Evolutionary conservation across 2,888 invertebrate genomes (phyloP), one percentile per base, ranked within the genome.

Genomic region (Hipparchia sbordonii): DNA sequence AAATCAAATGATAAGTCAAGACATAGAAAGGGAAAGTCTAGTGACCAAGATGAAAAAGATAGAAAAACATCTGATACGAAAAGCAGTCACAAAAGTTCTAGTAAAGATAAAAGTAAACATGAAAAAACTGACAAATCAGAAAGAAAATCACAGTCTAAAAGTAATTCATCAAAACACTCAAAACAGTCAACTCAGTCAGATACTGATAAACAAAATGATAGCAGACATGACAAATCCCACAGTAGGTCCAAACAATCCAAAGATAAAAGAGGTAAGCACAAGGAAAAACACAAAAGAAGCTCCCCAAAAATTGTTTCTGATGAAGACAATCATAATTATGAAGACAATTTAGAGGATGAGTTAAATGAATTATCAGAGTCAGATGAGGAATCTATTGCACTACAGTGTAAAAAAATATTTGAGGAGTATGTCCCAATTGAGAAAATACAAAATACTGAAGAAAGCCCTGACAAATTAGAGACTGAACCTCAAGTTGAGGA

Each of bases 341-440:
- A 82, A 73, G 81, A 85, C 72, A 62, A 79, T 69, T 76, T 79
- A 74, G 79, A 82, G 73, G 82, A 83, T 72, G 87, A 90, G 54
- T 79, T 88, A 51, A 81, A 90, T 80, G 88, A 93, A 73, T 79
- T 90, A 57, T 94, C 94, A 70, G 95, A 95, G 79, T 94, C 94
- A 46, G 95, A 96, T 83, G 95, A 96, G 79, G 96, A 95, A 77
- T 95, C 96, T 77, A 96, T 97, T 74, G 96, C 96, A 82, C 95
- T 96, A 80, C 97, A 98, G 88, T 98, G 98, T 87, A 95, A 97
- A 82, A 96, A 95, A 90, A 98, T 98, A 81, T 98, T 97, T 89
- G 97, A 97, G 88, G 97, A 97, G 89, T 95, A 96, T 89, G 95
- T 95, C 72, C 95, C 95, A 33, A 81, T 85, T 66, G 85, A 84